phyloP scores from a whole-genome alignment of 2,888 invertebrate species.

The Molanna angustata region DNA sequence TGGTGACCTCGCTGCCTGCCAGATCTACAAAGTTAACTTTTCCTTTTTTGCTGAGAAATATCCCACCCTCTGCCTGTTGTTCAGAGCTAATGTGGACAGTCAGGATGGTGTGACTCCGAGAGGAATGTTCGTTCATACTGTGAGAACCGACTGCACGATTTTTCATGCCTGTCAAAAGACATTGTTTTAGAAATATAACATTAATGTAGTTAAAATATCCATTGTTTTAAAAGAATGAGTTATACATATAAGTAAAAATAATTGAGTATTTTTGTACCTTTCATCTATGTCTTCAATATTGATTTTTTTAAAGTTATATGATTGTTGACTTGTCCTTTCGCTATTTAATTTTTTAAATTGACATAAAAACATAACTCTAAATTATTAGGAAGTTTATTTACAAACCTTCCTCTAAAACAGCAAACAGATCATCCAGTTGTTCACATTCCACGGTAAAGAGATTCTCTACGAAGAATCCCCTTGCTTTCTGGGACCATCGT shows the following conservation, averaged over 20 bases:
- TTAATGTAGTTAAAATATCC: no score
- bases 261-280: no score
- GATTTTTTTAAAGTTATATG: no score
- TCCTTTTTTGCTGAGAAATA: constrained; percentile 86
- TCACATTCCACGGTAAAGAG: constrained; percentile 94
- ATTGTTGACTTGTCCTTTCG: no score
- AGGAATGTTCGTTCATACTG: constrained; percentile 91
- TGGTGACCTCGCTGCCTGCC: constrained; percentile 96
- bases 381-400: no score
- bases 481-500: constrained; percentile 90
- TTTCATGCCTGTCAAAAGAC: constrained; percentile 70
- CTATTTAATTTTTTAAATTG: no score
- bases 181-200: not conserved
- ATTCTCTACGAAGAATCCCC: constrained; percentile 94
- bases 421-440: constrained; percentile 86
- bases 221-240: no score
- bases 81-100: constrained; percentile 88
- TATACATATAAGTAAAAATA: no score
- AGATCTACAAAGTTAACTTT: constrained; percentile 95
- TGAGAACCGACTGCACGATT: constrained; percentile 88
- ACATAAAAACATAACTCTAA: no score
- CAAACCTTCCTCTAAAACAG: constrained; percentile 90
- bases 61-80: constrained; percentile 74
- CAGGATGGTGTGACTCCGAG: constrained; percentile 89
- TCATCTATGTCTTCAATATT: no score